These are phyloP conservation scores for Halcyon malimbica DNA, from an alignment of 2,113 vertebrate genomes.

Conservation along the genomic window DNA sequence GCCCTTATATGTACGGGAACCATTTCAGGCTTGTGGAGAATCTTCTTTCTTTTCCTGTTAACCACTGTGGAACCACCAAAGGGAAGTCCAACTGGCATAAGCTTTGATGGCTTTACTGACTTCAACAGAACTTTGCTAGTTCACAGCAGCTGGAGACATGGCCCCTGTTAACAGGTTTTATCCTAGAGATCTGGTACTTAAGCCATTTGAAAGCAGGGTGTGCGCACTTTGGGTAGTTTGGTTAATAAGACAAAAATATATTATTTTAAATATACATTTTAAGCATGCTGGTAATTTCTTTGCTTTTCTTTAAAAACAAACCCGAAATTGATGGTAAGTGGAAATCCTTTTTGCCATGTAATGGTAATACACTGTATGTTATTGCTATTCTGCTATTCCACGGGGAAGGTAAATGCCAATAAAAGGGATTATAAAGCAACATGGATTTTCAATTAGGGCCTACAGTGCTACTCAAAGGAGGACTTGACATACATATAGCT, in stretches of 20 bases:
- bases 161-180: neutral
- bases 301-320: neutral
- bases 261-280: neutral
- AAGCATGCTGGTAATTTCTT: neutral
- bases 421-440: constrained; percentile 31
- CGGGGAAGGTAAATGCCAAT: neutral
- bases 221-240: neutral
- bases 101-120: neutral
- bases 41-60: neutral
- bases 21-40: neutral
- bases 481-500: neutral
- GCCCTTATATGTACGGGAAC: rapidly evolving
- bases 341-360: neutral
- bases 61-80: neutral
- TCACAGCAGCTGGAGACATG: neutral
- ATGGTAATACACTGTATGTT: neutral
- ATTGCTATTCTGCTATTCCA: neutral
- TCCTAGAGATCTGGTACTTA: neutral
- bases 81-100: neutral
- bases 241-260: neutral
- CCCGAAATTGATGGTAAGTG: neutral
- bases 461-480: neutral
- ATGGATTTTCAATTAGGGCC: constrained; percentile 15
- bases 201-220: neutral
- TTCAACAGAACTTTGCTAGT: neutral